Base-by-base conservation (phyloP, 2,113 vertebrate species). In the Regulus satrapa region DNA sequence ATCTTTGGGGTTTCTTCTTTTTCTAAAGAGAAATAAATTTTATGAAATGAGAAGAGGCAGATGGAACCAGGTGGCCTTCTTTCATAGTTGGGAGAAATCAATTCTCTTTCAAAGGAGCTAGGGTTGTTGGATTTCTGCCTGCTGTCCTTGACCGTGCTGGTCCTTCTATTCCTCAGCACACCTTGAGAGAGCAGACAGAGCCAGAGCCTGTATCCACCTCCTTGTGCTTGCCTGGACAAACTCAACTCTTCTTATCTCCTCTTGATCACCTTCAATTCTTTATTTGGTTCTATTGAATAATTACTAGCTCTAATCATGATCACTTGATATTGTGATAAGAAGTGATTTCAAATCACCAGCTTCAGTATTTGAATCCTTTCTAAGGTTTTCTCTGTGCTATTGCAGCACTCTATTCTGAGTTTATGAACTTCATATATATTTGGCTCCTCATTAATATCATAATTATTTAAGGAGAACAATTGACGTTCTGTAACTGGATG, bases 71-170 rank as follows among this genome's bases (percentile, higher is more conserved):
- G 10, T 61, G 52, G 15, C 6, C 14, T 55, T 55, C 29, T 79
- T 24, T 68, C 19, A 51, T 12, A 20, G 16, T 1, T 86, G 8
- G 16, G 28, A 68, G n/a, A 89, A 64, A 73, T 46, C 2, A 49
- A 26, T 48, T 77, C 28, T 0, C 3, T 49, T 95, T 77, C 51
- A 61, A 45, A 74, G 32, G 11, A 74, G 9, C 3, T 4, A 69
- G 36, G 32, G 12, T 45, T 78, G 5, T 34, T 40, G 17, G 8
- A 49, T 17, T 78, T 75, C 23, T 75, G 25, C 32, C 23, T 2
- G 1, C 56, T 79, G 17, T 41, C n/a, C 67, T 45, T 75, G 20
- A 26, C 8, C 0, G 0, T 45, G 25, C 43, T 58, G 15, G n/a
- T 66, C 28, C 19, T 48, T 58, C 61, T 2, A 5, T 18, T 88